A percentile compares a stretch with the other conserved stretches of the same genome.
Conservation (phyloP, 2,113 vertebrate species). For the Balaeniceps rex region DNA sequence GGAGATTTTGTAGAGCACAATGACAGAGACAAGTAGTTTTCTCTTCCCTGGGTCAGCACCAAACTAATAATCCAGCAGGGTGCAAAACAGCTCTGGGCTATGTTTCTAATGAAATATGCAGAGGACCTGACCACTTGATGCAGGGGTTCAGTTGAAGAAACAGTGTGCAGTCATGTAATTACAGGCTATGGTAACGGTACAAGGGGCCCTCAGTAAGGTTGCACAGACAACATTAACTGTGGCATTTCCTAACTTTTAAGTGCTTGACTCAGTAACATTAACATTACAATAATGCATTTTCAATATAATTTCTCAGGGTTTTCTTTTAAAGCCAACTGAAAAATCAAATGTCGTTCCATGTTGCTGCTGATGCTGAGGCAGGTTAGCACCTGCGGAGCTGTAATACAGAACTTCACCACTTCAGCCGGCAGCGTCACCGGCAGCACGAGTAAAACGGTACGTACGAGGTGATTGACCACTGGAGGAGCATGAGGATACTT, state of each 20-base stretch:
- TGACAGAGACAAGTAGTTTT: background rate
- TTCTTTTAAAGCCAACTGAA: background rate
- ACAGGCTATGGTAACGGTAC: background rate
- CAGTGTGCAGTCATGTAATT: background rate
- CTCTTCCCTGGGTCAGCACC: conserved; percentile 1
- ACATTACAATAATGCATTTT: background rate
- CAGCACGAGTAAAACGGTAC: background rate
- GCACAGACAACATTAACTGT: background rate
- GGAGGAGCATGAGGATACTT: background rate
- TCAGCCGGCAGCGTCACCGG: background rate
- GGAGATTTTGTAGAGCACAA: background rate
- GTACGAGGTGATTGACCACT: background rate
- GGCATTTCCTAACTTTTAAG: conserved; percentile 30
- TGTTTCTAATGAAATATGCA: background rate
- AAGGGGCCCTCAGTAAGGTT: background rate
- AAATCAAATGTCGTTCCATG: background rate
- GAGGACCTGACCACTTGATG: background rate
- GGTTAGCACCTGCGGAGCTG: conserved; percentile 2
- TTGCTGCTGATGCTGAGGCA: background rate
- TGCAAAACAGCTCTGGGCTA: background rate
- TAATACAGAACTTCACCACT: background rate
- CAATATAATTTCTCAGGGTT: background rate
- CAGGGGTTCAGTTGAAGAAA: background rate
- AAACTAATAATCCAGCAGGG: background rate
- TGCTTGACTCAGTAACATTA: background rate